Conservation (phyloP, 2,113 vertebrate species). For the Hydropotes inermis region DNA sequence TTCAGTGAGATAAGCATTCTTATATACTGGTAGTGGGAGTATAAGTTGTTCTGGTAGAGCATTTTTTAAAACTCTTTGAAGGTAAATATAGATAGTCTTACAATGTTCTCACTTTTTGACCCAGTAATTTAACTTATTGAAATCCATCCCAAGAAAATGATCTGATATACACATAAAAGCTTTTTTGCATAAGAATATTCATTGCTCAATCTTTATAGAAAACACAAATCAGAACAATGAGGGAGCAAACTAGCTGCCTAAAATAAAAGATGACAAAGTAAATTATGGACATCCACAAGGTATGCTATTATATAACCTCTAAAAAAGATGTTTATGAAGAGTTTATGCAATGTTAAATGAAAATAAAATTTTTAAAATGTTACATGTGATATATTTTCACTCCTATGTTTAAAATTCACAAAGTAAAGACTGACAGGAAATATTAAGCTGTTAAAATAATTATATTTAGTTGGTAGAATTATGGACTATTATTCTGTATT, state of each 20-base stretch:
- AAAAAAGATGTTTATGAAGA: background rate
- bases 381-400: background rate
- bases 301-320: background rate
- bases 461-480: conserved; percentile 9
- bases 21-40: background rate
- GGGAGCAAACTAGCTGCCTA: background rate
- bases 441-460: background rate
- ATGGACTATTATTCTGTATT: background rate
- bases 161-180: background rate
- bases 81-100: conserved; percentile 43
- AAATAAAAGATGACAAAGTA: conserved; percentile 38
- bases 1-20: conserved; percentile 48
- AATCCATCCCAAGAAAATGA: conserved; percentile 53
- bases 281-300: background rate
- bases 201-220: background rate
- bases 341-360: background rate
- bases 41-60: conserved; percentile 29
- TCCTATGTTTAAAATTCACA: background rate
- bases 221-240: background rate
- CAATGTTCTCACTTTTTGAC: conserved; percentile 43
- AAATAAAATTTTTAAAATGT: background rate
- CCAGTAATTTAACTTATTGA: conserved; percentile 55
- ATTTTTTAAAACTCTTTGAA: conserved; percentile 34
- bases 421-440: background rate
- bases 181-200: background rate